Percentiles rank a stretch among this genome's conserved stretches.
Conservation (phyloP, 2,888 invertebrate species). For the Acronicta aceris region DNA sequence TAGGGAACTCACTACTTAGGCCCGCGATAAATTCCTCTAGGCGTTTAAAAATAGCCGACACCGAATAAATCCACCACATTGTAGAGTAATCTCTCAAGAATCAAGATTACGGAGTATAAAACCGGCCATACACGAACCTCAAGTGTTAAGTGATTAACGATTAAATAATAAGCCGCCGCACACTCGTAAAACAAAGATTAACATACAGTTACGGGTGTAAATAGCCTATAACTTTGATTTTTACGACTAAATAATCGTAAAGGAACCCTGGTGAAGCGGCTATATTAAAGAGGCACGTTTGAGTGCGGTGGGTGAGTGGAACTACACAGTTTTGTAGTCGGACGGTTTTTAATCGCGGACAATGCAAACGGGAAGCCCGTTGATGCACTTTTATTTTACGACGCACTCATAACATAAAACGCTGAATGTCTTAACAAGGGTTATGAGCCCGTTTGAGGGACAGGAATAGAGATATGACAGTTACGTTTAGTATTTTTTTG, state of each 20-base stretch:
- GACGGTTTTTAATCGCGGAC: conserved; percentile 82
- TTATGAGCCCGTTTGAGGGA: conserved; percentile 64
- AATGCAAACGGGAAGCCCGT: conserved; percentile 86
- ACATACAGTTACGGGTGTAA: conserved; percentile 88
- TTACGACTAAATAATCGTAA: conserved; percentile 90
- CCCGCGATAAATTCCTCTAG: conserved; percentile 53
- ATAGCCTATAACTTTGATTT: conserved; percentile 90
- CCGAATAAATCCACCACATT: conserved; percentile 52
- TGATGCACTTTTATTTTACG: conserved; percentile 89
- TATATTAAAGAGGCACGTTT: conserved; percentile 65
- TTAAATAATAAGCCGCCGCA: conserved; percentile 87
- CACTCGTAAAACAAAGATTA: conserved; percentile 89
- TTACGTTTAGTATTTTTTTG: conserved; percentile 1
- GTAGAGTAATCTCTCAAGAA: conserved; percentile 59
- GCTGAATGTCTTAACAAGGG: conserved; percentile 86
- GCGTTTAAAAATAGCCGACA: conserved; percentile 56
- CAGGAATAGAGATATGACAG: conserved; percentile 58
- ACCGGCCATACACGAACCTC: conserved; percentile 74
- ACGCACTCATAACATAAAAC: conserved; percentile 87
- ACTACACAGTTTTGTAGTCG: conserved; percentile 64
- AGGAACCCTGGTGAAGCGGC: conserved; percentile 83
- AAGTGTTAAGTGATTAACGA: conserved; percentile 86
- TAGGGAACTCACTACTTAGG: conserved; percentile 30
- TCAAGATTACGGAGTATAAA: conserved; percentile 69
- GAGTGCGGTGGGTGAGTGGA: conserved; percentile 44